These are phyloP conservation scores for Acanthurus lineatus DNA, from an alignment of 2,797 vertebrate genomes.

Conservation along the genomic window DNA sequence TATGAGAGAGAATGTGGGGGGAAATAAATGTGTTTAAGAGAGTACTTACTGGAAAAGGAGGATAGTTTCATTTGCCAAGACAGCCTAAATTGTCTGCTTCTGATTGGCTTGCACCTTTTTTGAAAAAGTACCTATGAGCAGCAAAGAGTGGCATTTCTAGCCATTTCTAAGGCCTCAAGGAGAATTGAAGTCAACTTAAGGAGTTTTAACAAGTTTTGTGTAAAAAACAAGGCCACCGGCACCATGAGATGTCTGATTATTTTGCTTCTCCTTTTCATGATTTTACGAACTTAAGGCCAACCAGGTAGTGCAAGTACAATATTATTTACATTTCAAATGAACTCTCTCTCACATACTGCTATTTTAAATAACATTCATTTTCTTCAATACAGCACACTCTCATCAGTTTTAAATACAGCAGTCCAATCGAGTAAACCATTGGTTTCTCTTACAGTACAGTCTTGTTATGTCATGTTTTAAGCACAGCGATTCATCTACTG, in stretches of 20 bases:
- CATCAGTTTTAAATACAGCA: not conserved
- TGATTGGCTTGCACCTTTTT: slow-evolving; percentile 24
- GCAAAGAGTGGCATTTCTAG: slow-evolving; percentile 1
- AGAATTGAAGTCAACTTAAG: slow-evolving; percentile 37
- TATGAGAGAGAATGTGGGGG: not conserved
- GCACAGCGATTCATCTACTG: not conserved
- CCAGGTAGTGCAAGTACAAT: not conserved
- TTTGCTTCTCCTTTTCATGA: not conserved
- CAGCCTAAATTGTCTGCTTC: slow-evolving; percentile 13
- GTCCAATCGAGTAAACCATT: not conserved
- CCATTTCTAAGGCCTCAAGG: slow-evolving; percentile 7
- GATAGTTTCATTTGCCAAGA: not conserved
- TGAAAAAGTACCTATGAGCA: slow-evolving; percentile 1
- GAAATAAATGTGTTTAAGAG: not conserved
- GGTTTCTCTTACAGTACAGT: not conserved
- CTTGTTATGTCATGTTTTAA: not conserved
- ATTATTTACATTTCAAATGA: slow-evolving; percentile 16
- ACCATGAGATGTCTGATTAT: not conserved
- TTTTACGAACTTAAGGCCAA: not conserved
- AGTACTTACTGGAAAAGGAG: slow-evolving; percentile 10
- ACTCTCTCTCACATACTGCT: not conserved
- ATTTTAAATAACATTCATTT: not conserved
- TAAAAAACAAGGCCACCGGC: slow-evolving; percentile 16
- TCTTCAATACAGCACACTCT: not conserved
- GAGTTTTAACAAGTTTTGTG: slow-evolving; percentile 6